Evolutionary conservation across 2,888 invertebrate genomes (phyloP), one percentile per base, ranked within the genome.

Genomic region (Yponomeuta evonymella): DNA sequence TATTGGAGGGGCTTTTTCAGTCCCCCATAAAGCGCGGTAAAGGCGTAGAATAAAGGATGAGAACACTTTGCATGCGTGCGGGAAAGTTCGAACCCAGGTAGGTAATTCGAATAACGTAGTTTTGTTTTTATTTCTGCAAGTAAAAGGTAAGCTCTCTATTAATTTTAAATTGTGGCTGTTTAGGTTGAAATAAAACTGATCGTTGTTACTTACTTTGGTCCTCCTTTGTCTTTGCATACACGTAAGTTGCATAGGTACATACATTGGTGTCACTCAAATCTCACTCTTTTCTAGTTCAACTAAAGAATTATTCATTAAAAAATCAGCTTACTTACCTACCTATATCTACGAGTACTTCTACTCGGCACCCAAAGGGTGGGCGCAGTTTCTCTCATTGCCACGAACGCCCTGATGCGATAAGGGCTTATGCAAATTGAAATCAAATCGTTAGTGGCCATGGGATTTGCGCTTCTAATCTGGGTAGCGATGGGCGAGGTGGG

Each of bases 381-480:
- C 64, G 11, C 64, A 64, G 64, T 64, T 64, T 64, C 64, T 64
- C 64, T 58, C 85, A 86, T 79, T 82, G 79, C 43, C 43, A 43
- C 80, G 80, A 82, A 82, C 80, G 83, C 79, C 76, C 78, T 78
- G 78, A 80, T 76, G 80, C 81, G 84, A 86, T 87, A 87, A 87
- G 80, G 81, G 87, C 84, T 87, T 88, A 88, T 87, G 88, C 79
- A 86, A 87, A 89, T 87, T 77, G 74, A 78, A 79, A 75, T 72
- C 73, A 84, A 86, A 86, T 84, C 84, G 86, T 83, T 86, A 86
- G 85, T 84, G 82, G 43, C 81, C 73, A 77, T 78, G 76, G 81
- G 82, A 83, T 84, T 81, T 81, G 80, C 73, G 74, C 51, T 73
- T 75, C 78, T 83, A 83, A 84, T 78, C 80, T 58, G 51, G 51